Evolutionary conservation across 1,140 invertebrate genomes (phyloP).

Genomic region (Cydia pomonella): DNA sequence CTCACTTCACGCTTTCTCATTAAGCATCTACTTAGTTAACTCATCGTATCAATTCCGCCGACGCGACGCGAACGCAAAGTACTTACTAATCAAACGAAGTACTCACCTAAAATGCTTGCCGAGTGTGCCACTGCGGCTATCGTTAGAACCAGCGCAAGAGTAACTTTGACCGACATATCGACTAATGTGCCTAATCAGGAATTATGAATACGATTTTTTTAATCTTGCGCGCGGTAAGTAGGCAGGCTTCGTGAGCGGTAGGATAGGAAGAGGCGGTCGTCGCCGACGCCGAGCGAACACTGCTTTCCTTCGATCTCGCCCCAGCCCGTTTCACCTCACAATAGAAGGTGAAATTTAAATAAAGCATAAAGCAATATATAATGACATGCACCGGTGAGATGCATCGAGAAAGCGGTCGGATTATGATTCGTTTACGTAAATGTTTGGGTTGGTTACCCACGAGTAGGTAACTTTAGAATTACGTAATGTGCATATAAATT

Average conservation of each 20-base stretch:
- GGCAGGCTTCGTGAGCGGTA: slow-evolving; percentile 41
- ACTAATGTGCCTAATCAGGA: slow-evolving; percentile 24
- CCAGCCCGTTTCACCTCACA: slow-evolving; percentile 70
- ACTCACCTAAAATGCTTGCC: slow-evolving; percentile 72
- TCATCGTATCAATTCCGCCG: slow-evolving; percentile 10
- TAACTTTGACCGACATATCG: slow-evolving; percentile 65
- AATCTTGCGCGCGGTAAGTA: slow-evolving; percentile 43
- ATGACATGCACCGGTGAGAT: slow-evolving; percentile 71
- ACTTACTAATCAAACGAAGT: slow-evolving; percentile 36
- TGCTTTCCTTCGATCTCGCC: slow-evolving; percentile 67
- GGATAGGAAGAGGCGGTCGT: slow-evolving; percentile 60
- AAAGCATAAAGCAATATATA: slow-evolving; percentile 71
- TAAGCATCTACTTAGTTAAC: slow-evolving; percentile 39
- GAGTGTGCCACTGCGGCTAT: slow-evolving; percentile 51
- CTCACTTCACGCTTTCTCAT: slow-evolving; percentile 48
- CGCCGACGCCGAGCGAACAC: slow-evolving; percentile 59
- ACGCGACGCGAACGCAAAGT: not conserved
- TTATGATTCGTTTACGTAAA: slow-evolving; percentile 39
- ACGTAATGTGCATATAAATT: not conserved
- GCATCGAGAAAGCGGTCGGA: slow-evolving; percentile 65
- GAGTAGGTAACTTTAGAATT: slow-evolving; percentile 10
- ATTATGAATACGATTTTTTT: slow-evolving; percentile 44
- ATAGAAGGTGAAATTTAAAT: slow-evolving; percentile 80
- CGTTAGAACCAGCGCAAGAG: slow-evolving; percentile 57
- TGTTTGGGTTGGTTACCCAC: slow-evolving; percentile 35